phyloP scores from a whole-genome alignment of 2,113 vertebrate species.

The Hassar affinis region DNA sequence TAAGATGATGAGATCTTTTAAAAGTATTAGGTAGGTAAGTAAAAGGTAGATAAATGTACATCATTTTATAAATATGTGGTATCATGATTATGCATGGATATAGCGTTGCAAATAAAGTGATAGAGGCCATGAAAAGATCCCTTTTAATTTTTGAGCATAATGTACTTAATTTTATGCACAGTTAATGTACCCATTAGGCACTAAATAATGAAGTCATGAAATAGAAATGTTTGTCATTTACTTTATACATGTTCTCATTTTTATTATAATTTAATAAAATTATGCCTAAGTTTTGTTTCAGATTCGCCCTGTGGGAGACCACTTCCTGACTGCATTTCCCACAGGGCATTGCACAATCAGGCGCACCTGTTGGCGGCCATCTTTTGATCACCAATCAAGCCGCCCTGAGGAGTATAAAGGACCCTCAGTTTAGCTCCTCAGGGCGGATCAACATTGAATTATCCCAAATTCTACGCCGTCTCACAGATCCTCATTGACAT shows the following conservation, averaged over 20 bases:
- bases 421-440: too few relatives aligned
- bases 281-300: neutral
- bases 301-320: too few relatives aligned
- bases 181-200: neutral
- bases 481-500: too few relatives aligned
- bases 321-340: too few relatives aligned
- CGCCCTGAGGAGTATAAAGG: too few relatives aligned
- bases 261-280: neutral
- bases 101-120: neutral
- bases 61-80: neutral
- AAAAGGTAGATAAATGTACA: neutral
- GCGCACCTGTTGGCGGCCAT: too few relatives aligned
- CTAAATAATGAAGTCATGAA: neutral
- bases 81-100: neutral
- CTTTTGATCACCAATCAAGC: too few relatives aligned
- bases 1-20: neutral
- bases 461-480: too few relatives aligned
- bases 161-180: neutral
- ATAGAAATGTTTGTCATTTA: neutral
- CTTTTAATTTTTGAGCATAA: neutral
- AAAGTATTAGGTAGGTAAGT: neutral
- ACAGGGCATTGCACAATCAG: too few relatives aligned
- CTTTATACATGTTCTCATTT: neutral
- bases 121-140: neutral
- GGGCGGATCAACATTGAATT: too few relatives aligned